Conservation (phyloP, 2,113 vertebrate genomes). For the Chloropsis hardwickii region DNA sequence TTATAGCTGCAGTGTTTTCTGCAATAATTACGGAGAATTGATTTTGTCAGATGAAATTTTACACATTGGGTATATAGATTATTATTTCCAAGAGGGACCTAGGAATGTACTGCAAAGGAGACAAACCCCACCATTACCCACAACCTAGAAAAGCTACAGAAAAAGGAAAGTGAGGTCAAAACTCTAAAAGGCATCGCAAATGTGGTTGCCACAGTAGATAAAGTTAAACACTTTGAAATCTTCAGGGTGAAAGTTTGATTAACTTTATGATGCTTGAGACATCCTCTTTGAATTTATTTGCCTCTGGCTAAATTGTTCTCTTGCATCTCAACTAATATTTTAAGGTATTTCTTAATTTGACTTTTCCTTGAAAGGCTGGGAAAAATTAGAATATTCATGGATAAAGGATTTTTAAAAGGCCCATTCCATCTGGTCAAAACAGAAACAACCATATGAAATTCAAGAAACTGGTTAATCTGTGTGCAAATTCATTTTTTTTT, state of each 20-base stretch:
- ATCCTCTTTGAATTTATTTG: background rate
- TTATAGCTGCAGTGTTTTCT: background rate
- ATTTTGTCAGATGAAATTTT: background rate
- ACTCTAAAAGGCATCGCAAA: background rate
- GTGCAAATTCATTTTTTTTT: background rate
- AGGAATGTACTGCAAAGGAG: background rate
- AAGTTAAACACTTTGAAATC: constrained; percentile 6
- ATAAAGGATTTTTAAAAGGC: background rate
- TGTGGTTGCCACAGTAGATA: background rate
- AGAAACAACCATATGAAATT: background rate
- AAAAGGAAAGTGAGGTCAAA: background rate
- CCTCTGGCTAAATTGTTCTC: background rate
- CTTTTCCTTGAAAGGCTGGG: background rate
- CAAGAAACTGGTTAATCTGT: background rate
- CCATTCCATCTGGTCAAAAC: background rate
- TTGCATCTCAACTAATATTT: background rate
- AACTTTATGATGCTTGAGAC: background rate
- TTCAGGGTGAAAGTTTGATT: background rate
- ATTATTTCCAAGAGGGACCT: background rate
- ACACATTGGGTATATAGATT: background rate
- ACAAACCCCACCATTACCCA: background rate
- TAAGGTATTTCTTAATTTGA: background rate
- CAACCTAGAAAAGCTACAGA: background rate
- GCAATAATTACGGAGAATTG: background rate
- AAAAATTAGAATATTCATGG: background rate